Base-by-base conservation (phyloP, 1,140 invertebrate genomes). In the Cherax quadricarinatus region DNA sequence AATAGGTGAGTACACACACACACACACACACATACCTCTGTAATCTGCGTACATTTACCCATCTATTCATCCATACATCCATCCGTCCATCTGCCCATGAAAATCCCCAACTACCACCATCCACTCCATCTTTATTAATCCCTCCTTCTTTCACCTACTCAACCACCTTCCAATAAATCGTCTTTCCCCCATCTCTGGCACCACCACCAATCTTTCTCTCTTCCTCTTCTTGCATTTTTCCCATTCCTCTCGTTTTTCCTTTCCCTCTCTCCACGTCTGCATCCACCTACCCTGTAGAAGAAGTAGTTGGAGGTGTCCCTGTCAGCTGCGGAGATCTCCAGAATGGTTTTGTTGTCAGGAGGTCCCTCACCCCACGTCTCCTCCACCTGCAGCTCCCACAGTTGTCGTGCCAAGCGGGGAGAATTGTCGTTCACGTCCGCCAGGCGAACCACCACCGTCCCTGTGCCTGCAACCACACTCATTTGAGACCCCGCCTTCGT, bases 391-490 rank as follows among this genome's bases (percentile, higher is more conserved):
- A 84, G 53, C 21, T 84, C 82, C 82, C 82, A 84, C 12, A 30
- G 57, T 1, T 62, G 82, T 57, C 82, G 82, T 30, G 82, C 53
- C 14, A 84, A 57, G 7, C 82, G 82, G 18, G 82, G 82, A 41
- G 30, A 41, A 41, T 41, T 41, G 30, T 41, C 30, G 30, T 41
- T 41, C 30, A 41, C 30, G 30, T 84, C 82, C 21, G 49, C 51
- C 53, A 84, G 53, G n/a, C 82, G 82, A n/a, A 84, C 82, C 53
- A 84, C 82, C 82, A 84, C 82, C 82, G 82, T 84, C n/a, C 82
- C 62, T 41, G 30, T 41, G 30, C 30, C 30, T 41, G 30, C 30
- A 41, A 41, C 30, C 30, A 41, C 30, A 41, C 30, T 41, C 30
- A 41, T 41, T 41, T 41, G 30, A 41, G 30, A 41, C 30, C 30